Percentiles rank a stretch among this genome's conserved stretches.
These are phyloP conservation scores for Odontocerum albicorne DNA, from an alignment of 2,888 invertebrate genomes.

Conservation along the genomic window DNA sequence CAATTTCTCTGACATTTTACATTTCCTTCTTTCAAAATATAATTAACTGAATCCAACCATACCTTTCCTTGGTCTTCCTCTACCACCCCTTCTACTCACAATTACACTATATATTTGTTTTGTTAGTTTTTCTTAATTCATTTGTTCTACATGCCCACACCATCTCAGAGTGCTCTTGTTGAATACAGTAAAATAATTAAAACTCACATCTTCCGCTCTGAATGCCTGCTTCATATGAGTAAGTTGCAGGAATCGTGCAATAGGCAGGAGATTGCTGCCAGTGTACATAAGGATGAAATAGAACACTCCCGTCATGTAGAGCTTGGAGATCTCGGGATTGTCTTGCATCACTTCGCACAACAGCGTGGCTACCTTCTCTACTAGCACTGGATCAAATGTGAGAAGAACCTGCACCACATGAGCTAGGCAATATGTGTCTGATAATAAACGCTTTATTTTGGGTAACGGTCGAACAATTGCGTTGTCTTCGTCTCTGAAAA, in stretches of 20 bases:
- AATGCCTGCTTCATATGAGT: conserved; percentile 97
- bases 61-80: too few species aligned
- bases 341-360: conserved; percentile 90
- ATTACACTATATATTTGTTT: too few species aligned
- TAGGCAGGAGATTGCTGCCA: conserved; percentile 94
- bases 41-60: too few species aligned
- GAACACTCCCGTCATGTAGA: conserved; percentile 95
- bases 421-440: conserved; percentile 86
- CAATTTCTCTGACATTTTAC: too few species aligned
- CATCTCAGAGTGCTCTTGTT: too few species aligned
- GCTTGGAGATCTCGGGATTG: conserved; percentile 91
- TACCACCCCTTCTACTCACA: too few species aligned
- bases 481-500: conserved; percentile 77
- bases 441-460: conserved; percentile 83
- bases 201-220: conserved; percentile 81
- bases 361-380: conserved; percentile 93
- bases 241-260: conserved; percentile 90
- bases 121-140: too few species aligned
- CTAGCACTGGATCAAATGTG: conserved; percentile 95
- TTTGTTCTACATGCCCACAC: too few species aligned
- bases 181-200: too few species aligned
- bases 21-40: too few species aligned
- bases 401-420: conserved; percentile 93
- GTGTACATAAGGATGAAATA: conserved; percentile 99
- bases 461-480: conserved; percentile 97